phyloP scores from a whole-genome alignment of 2,888 invertebrate species.

The Lasioglossum zephyrum region DNA sequence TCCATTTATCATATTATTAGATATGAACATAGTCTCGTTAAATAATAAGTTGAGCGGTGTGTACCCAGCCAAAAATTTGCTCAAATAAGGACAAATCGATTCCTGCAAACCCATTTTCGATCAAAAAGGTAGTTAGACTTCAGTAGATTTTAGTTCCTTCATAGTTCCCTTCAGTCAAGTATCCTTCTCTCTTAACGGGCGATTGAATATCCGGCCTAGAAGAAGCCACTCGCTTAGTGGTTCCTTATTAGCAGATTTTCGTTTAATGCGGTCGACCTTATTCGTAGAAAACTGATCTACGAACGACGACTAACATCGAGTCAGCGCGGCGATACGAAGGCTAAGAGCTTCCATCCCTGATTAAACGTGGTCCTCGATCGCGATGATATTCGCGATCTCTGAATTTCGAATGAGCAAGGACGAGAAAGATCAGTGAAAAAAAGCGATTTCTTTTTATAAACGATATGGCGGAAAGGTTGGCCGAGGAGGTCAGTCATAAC shows the following conservation, averaged over 20 bases:
- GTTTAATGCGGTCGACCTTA: neutral
- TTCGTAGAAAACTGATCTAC: neutral
- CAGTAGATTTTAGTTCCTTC: too few relatives aligned
- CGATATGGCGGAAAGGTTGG: conserved; percentile 1
- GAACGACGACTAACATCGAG: conserved; percentile 4
- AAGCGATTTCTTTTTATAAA: conserved; percentile 46
- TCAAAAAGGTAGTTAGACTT: too few relatives aligned
- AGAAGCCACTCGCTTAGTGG: neutral
- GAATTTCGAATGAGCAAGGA: conserved; percentile 32
- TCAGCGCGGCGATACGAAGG: neutral
- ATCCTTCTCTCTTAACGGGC: too few relatives aligned
- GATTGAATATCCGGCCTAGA: neutral
- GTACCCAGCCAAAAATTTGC: too few relatives aligned
- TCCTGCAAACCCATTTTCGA: too few relatives aligned
- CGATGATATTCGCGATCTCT: conserved; percentile 50
- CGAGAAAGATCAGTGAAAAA: conserved; percentile 56
- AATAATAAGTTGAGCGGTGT: too few relatives aligned
- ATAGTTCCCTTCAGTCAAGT: too few relatives aligned
- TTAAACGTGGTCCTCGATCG: neutral
- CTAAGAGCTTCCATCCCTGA: neutral
- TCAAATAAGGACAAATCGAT: too few relatives aligned
- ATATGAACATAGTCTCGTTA: too few relatives aligned
- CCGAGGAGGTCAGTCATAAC: conserved; percentile 48
- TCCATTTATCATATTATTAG: too few relatives aligned
- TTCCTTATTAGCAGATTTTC: neutral